phyloP scores from a whole-genome alignment of 2,797 vertebrate genomes.

The Poecilia wingei region DNA sequence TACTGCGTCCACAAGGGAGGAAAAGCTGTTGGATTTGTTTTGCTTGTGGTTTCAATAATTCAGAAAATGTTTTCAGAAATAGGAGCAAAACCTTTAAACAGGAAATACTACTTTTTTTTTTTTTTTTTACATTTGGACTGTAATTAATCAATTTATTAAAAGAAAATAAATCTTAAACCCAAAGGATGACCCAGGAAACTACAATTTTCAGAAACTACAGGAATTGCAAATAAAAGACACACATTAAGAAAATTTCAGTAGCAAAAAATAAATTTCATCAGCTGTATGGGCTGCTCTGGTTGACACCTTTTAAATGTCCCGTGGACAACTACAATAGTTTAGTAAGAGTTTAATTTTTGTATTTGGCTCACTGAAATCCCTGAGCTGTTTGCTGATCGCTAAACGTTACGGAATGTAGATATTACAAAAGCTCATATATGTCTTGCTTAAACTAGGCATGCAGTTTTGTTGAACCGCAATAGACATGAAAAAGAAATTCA shows the following conservation, averaged over 20 bases:
- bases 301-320: too few relatives aligned
- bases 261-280: too few relatives aligned
- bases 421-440: not conserved
- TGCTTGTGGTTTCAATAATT: not conserved
- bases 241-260: too few relatives aligned
- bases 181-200: not conserved
- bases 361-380: too few relatives aligned
- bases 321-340: too few relatives aligned
- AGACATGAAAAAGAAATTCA: slow-evolving; percentile 14
- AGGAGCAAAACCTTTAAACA: not conserved
- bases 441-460: not conserved
- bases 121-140: not conserved
- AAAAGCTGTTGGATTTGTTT: slow-evolving; percentile 10
- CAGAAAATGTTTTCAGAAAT: slow-evolving; percentile 10
- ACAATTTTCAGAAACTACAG: not conserved
- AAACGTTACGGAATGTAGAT: too few relatives aligned
- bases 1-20: slow-evolving; percentile 18
- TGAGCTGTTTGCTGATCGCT: too few relatives aligned
- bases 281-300: too few relatives aligned
- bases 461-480: not conserved
- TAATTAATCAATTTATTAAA: not conserved
- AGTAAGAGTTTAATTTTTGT: too few relatives aligned
- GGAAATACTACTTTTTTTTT: not conserved
- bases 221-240: too few relatives aligned
- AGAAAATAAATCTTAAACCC: not conserved